A percentile compares a stretch with the other conserved stretches of the same genome.
Conservation (phyloP, 2,113 vertebrate genomes). For the Xerus inauris region DNA sequence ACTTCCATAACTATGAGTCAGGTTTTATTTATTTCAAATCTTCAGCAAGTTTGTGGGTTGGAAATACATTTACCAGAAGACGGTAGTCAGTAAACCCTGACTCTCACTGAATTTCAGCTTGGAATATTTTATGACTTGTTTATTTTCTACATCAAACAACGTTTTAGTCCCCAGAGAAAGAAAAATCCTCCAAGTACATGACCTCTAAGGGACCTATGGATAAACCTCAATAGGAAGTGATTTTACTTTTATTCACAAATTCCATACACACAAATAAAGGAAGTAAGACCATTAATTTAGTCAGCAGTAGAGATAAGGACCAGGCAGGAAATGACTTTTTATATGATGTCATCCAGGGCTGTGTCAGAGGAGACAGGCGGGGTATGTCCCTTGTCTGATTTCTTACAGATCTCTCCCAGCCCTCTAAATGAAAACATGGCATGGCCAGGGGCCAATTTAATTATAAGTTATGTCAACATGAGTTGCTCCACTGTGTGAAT, state of each 20-base stretch:
- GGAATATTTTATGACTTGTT: background rate
- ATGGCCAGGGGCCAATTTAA: background rate
- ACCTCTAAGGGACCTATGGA: slow-evolving; percentile 1
- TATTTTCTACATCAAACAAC: background rate
- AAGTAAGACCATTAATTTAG: slow-evolving; percentile 66
- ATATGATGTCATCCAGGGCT: slow-evolving; percentile 56
- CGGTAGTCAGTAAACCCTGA: background rate
- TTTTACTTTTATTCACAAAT: slow-evolving; percentile 58
- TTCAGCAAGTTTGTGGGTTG: background rate
- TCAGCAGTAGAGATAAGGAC: slow-evolving; percentile 55
- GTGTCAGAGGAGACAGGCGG: background rate
- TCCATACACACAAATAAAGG: slow-evolving; percentile 60
- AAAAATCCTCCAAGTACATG: background rate
- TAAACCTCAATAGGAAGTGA: slow-evolving; percentile 61
- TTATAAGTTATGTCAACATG: background rate
- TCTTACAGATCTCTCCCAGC: background rate
- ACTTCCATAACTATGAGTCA: background rate
- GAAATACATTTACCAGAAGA: background rate
- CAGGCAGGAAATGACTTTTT: slow-evolving; percentile 73
- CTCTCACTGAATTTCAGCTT: background rate
- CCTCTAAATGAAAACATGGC: background rate
- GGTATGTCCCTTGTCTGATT: background rate
- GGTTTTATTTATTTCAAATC: background rate
- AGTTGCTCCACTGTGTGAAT: background rate
- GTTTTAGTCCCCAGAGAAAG: background rate